Conservation (phyloP, 2,113 vertebrate species). For the Psilopogon haemacephalus region DNA sequence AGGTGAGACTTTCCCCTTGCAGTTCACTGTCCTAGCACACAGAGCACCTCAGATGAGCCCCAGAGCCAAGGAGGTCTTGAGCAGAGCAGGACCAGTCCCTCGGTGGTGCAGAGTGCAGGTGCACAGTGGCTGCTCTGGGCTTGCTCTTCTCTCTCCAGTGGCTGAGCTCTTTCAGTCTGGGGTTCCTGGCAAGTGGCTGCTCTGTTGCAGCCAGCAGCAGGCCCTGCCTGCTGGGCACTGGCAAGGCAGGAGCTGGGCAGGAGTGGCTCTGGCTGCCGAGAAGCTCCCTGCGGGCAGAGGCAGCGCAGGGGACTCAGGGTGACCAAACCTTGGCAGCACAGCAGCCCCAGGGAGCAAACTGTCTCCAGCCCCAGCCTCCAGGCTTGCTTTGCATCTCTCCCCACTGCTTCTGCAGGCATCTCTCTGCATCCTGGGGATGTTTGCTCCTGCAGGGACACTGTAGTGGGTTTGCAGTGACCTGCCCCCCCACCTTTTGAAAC, state of each 20-base stretch:
- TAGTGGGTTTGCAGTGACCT: too few species aligned
- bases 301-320: fast-evolving
- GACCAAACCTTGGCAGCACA: not conserved
- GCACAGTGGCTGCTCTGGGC: not conserved
- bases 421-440: not conserved
- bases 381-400: not conserved
- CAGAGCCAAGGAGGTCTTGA: not conserved
- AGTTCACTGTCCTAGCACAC: not conserved
- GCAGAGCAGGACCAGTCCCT: not conserved
- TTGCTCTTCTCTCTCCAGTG: not conserved
- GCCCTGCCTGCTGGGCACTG: not conserved
- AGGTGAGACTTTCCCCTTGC: not conserved
- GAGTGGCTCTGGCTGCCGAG: not conserved
- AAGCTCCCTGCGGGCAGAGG: not conserved
- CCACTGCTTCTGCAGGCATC: fast-evolving
- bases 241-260: not conserved
- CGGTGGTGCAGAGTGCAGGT: too few species aligned
- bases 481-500: too few species aligned
- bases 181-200: not conserved
- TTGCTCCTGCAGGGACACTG: fast-evolving
- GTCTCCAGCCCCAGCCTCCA: not conserved
- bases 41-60: not conserved
- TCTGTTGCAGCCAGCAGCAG: not conserved
- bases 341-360: not conserved
- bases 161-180: not conserved